A percentile compares a stretch with the other conserved stretches of the same genome.
Conservation (phyloP, 2,113 vertebrate species). For the Thunnus thynnus region DNA sequence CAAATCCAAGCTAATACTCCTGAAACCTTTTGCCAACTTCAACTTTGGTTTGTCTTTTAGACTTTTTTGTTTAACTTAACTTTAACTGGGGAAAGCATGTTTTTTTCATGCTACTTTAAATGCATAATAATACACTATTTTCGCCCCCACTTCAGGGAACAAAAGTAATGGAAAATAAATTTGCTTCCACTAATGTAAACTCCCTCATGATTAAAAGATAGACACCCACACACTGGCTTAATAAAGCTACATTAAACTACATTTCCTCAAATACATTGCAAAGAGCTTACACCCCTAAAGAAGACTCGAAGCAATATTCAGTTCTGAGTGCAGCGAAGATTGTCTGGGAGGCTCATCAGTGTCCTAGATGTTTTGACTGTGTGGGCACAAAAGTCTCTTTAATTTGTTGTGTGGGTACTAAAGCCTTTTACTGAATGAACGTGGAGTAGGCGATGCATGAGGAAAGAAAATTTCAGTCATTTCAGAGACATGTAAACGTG, state of each 20-base stretch:
- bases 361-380: slow-evolving; percentile 43
- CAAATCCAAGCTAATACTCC: slow-evolving; percentile 34
- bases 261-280: slow-evolving; percentile 29
- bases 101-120: not conserved
- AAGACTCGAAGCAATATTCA: slow-evolving; percentile 31
- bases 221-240: slow-evolving; percentile 25
- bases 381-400: slow-evolving; percentile 44
- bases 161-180: slow-evolving; percentile 35
- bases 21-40: slow-evolving; percentile 11
- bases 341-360: slow-evolving; percentile 19
- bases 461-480: slow-evolving; percentile 8
- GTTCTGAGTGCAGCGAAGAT: not conserved
- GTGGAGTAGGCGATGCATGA: slow-evolving; percentile 20
- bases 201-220: slow-evolving; percentile 22
- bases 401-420: slow-evolving; percentile 37
- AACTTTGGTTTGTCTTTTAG: slow-evolving; percentile 1
- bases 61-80: not conserved
- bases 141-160: not conserved
- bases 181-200: slow-evolving; percentile 43
- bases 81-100: slow-evolving; percentile 6
- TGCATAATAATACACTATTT: not conserved
- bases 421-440: slow-evolving; percentile 40
- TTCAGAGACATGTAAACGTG: not conserved
- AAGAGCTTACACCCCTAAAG: slow-evolving; percentile 23
- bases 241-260: slow-evolving; percentile 4